Evolutionary conservation across 2,888 invertebrate species (phyloP), one percentile per base, ranked within the genome.

Genomic region (Calliopum simillimum): DNA sequence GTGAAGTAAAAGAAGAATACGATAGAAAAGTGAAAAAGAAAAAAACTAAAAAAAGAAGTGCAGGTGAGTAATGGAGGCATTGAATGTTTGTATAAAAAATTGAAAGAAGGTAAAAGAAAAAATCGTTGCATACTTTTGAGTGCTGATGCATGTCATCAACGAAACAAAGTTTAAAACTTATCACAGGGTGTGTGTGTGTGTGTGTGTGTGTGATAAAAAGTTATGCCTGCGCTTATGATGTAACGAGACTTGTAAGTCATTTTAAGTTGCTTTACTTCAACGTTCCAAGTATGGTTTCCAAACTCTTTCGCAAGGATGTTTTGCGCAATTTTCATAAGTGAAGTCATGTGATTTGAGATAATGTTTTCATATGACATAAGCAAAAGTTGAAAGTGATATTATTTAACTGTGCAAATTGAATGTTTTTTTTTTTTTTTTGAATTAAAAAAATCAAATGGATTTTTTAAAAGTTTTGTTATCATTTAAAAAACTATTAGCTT

Each of bases 91-190:
- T 43, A 44, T 33, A 33, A 33, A 33, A 33, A 33, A n/a, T n/a
- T 33, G 5, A 6, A 5, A 33, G 33, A 33, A 6, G 2, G 2
- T 1, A 33, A 33, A n/a, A n/a, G n/a, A 25, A 58, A 33, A 51
- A 49, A 33, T 11, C 12, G 47, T 67, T 67, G 58, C 67, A 67
- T 67, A 67, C 58, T 67, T 67, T 67, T 67, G 46, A 67, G 67
- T 67, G 67, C 58, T 59, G 58, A 59, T 67, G 67, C 67, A 67
- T 67, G 67, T 67, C 67, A 67, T 67, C 67, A 67, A 58, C 58
- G 67, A 49, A 49, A 59, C 67, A 67, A 67, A 67, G 67, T 67
- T 49, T 33, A 59, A 67, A 61, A 61, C 21, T 61, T 61, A 14
- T 12, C 14, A 53, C n/a, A 11, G 16, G 11, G 3, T 49, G n/a